Conservation (phyloP, 1,140 invertebrate species). For the Drosophila equinoxialis region DNA sequence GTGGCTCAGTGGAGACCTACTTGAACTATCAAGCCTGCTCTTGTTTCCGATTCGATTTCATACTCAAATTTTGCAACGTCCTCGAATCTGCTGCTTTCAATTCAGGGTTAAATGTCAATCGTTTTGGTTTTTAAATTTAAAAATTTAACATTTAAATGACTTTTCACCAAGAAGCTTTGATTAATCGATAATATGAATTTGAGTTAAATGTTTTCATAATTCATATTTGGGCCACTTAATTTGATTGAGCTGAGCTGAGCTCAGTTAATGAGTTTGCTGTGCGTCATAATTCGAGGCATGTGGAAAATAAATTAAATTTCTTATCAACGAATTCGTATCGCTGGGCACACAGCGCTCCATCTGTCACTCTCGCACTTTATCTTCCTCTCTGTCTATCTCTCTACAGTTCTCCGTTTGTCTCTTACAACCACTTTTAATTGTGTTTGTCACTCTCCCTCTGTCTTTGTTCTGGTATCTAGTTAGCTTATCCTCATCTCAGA, state of each 20-base stretch:
- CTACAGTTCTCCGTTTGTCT: constrained; percentile 6
- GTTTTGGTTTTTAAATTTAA: too few relatives aligned
- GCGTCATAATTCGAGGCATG: constrained; percentile 34
- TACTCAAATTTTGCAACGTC: too few relatives aligned
- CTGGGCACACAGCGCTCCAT: constrained; percentile 26
- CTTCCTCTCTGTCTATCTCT: background rate
- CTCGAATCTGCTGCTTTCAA: too few relatives aligned
- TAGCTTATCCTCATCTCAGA: constrained; percentile 52
- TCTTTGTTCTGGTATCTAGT: constrained; percentile 5
- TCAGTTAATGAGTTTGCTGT: constrained; percentile 1
- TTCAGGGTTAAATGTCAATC: too few relatives aligned
- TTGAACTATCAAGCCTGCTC: too few relatives aligned
- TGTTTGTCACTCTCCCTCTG: constrained; percentile 37
- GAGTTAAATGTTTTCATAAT: too few relatives aligned
- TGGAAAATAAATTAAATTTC: constrained; percentile 62
- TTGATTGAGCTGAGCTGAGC: background rate
- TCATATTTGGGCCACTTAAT: background rate
- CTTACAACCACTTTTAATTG: constrained; percentile 22
- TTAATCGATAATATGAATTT: too few relatives aligned
- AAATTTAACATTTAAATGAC: too few relatives aligned
- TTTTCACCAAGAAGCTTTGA: too few relatives aligned
- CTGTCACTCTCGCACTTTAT: background rate
- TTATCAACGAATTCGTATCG: constrained; percentile 65
- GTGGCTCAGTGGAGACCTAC: too few relatives aligned
- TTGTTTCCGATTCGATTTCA: too few relatives aligned